Evolutionary conservation across 2,797 vertebrate species (phyloP).

Genomic region (Esox masquinongy): DNA sequence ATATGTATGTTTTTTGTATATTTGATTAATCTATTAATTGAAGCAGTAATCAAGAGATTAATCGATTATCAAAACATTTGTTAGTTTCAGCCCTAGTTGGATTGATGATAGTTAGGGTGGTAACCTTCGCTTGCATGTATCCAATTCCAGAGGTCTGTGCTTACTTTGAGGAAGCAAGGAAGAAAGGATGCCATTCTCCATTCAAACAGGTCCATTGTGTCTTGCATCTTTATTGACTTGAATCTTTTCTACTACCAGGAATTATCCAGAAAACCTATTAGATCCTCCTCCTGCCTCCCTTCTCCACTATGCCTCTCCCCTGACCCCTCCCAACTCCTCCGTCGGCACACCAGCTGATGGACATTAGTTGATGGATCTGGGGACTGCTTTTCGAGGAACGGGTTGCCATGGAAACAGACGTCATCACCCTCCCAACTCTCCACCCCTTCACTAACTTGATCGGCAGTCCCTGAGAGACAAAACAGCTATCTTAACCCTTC

Average conservation of each 20-base stretch:
- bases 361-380: conserved; percentile 74
- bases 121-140: background rate
- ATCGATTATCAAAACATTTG: too few relatives aligned
- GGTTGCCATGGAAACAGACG: conserved; percentile 68
- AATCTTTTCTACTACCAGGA: conserved; percentile 96
- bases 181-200: background rate
- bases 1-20: too few relatives aligned
- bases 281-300: conserved; percentile 62
- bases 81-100: background rate
- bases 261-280: conserved; percentile 97
- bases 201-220: background rate
- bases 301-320: conserved; percentile 22
- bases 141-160: background rate
- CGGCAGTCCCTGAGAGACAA: conserved; percentile 40
- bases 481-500: conserved; percentile 11
- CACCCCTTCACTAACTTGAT: conserved; percentile 47
- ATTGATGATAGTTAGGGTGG: background rate
- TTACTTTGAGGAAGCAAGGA: background rate
- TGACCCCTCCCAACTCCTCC: conserved; percentile 33
- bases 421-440: conserved; percentile 47
- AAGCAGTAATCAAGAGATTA: too few relatives aligned
- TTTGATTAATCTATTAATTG: too few relatives aligned
- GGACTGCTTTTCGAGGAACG: conserved; percentile 70
- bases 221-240: conserved; percentile 73
- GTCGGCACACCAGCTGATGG: conserved; percentile 57